phyloP scores from a whole-genome alignment of 2,113 vertebrate species.

The Microtus oregoni region DNA sequence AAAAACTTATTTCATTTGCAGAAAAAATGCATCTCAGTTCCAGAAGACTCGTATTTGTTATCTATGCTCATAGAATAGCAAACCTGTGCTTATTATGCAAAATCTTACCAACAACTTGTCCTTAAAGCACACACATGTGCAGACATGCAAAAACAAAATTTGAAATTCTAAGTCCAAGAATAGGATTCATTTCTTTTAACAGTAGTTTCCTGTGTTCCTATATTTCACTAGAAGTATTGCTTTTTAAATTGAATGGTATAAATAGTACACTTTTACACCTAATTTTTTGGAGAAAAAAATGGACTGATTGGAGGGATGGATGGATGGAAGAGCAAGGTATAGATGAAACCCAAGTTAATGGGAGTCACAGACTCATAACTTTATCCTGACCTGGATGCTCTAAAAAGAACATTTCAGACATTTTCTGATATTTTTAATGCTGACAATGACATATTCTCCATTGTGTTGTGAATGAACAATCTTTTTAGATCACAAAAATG shows the following conservation, averaged over 20 bases:
- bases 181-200: conserved; percentile 12
- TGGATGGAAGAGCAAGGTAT: not conserved
- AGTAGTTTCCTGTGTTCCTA: conserved; percentile 3
- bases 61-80: not conserved
- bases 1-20: not conserved
- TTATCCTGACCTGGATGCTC: not conserved
- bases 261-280: not conserved
- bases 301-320: not conserved
- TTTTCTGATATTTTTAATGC: not conserved
- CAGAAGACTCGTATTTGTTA: not conserved
- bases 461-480: not conserved
- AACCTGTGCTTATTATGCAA: conserved; percentile 1
- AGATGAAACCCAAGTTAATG: not conserved
- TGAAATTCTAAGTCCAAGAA: conserved; percentile 32
- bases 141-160: not conserved
- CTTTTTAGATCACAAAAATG: not conserved
- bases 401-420: not conserved
- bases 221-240: conserved; percentile 33
- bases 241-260: conserved; percentile 18
- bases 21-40: not conserved
- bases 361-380: not conserved
- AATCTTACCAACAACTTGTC: conserved; percentile 32
- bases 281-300: not conserved
- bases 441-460: not conserved
- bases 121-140: not conserved